A percentile compares a stretch with the other conserved stretches of the same genome.
phyloP scores from a whole-genome alignment of 2,888 invertebrate genomes.

The Julus scanicus region DNA sequence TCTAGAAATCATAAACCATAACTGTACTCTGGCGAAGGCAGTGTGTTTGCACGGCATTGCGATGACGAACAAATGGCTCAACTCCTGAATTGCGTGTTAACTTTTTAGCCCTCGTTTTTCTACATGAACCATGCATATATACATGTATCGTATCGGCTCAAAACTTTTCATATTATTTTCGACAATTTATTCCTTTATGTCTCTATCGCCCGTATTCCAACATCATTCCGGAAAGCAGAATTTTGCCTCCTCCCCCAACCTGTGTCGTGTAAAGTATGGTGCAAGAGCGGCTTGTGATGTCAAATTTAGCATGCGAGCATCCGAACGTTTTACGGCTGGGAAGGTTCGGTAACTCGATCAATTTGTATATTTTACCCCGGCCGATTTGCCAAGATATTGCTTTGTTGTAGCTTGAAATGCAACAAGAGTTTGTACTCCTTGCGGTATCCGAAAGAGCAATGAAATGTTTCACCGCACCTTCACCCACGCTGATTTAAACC shows the following conservation, averaged over 20 bases:
- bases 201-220: slow-evolving; percentile 12
- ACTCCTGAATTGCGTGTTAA: neutral
- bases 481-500: slow-evolving; percentile 17
- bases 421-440: neutral
- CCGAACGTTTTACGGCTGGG: neutral
- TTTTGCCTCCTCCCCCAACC: neutral
- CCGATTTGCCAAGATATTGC: neutral
- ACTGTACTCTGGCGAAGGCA: neutral
- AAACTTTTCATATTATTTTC: slow-evolving; percentile 8
- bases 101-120: neutral
- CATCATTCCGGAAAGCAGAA: slow-evolving; percentile 27
- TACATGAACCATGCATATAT: slow-evolving; percentile 1
- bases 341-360: neutral
- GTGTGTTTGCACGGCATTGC: neutral
- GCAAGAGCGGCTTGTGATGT: neutral
- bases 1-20: neutral
- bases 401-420: neutral
- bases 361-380: neutral
- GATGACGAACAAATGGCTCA: neutral
- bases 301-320: neutral
- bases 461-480: neutral
- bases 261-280: neutral
- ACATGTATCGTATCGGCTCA: slow-evolving; percentile 17
- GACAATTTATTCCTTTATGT: neutral
- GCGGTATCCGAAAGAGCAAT: neutral